Conservation (phyloP, 2,113 vertebrate genomes). For the Erinaceus europaeus region DNA sequence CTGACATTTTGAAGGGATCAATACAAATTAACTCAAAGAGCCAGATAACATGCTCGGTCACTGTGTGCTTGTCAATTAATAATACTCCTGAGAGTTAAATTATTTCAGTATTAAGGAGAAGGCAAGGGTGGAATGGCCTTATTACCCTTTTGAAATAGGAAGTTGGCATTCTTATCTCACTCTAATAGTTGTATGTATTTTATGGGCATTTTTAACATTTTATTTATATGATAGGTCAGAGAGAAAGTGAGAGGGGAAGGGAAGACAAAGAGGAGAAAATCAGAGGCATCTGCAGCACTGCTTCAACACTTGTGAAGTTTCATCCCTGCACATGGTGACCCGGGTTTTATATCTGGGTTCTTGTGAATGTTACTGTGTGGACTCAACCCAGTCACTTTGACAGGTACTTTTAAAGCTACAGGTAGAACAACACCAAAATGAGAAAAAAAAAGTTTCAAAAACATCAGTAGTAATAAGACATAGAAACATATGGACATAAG, state of each 20-base stretch:
- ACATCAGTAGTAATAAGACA: neutral
- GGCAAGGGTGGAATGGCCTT: neutral
- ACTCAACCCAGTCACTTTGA: too few species aligned
- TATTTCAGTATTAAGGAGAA: constrained; percentile 17
- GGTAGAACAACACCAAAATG: neutral
- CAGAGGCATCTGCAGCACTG: too few species aligned
- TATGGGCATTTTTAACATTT: neutral
- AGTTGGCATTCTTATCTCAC: neutral
- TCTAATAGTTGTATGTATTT: neutral
- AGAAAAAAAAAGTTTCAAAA: neutral
- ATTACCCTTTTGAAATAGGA: neutral
- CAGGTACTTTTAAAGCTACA: neutral
- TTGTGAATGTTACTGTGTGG: too few species aligned
- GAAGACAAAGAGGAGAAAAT: too few species aligned
- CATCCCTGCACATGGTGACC: too few species aligned
- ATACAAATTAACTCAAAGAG: constrained; percentile 61
- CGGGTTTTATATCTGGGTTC: too few species aligned
- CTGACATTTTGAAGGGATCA: constrained; percentile 35
- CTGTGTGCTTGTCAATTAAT: constrained; percentile 42
- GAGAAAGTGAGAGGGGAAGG: too few species aligned
- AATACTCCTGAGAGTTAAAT: neutral
- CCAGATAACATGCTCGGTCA: constrained; percentile 25
- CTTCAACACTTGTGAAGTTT: too few species aligned
- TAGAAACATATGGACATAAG: neutral
- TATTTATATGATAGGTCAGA: too few species aligned